Evolutionary conservation across 64 coral and sea anemone genomes (phyloP), one percentile per base, ranked within the genome.

Genomic region (Montipora foliosa): DNA sequence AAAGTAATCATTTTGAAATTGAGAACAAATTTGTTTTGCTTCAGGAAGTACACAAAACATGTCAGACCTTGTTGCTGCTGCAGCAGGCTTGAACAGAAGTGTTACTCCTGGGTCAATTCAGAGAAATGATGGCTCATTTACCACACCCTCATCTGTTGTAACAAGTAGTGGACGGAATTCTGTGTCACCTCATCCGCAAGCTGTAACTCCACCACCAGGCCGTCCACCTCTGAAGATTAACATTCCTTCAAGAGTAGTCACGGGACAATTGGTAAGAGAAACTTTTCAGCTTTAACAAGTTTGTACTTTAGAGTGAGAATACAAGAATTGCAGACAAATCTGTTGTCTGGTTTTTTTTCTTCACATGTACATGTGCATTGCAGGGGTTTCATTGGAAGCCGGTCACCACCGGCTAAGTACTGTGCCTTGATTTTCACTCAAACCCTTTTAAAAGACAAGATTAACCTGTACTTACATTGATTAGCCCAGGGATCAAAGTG

Each of bases 41-140:
- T 11, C 79, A 82, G 79, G 82, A 47, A 84, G 67, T 67, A 84
- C 81, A 68, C 81, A 84, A 47, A 84, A 84, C 59, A 85, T 85
- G 82, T 85, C 82, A 19, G 82, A 85, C 44, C 66, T 85, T 13
- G 82, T 85, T 68, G 82, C 82, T 68, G 82, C 82, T 12, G 82
- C 82, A 70, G 82, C 82, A 13, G 82, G 67, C 11, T n/a, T 71
- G 7, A 72, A 72, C 45, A 70, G 82, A 67, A 86, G 82, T 86
- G 82, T 72, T 1, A 86, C 82, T 50, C 82, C 82, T 10, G 82
- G 82, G 20, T 49, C 82, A 9, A 44, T 71, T 70, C 82, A 86
- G 15, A 46, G 82, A 50, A 86, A 72, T 22, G 82, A 86, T 22
- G 66, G 82, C 46, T 72, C 82, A 24, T 86, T 86, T 86, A 64